Percentiles rank a stretch among this genome's conserved stretches.
Conservation (phyloP, 2,113 vertebrate genomes). For the Silurus glanis region DNA sequence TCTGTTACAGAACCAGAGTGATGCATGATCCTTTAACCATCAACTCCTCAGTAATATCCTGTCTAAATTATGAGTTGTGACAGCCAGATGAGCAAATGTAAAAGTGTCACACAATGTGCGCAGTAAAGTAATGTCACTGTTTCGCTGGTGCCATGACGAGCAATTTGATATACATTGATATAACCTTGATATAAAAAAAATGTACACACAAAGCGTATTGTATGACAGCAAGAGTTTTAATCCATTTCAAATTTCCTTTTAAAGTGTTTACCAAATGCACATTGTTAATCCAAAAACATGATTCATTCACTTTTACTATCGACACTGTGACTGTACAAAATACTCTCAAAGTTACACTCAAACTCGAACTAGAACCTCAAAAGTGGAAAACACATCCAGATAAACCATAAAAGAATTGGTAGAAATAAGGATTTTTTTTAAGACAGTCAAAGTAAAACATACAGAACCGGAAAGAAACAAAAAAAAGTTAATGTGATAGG, state of each 20-base stretch:
- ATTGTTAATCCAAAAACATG: not conserved
- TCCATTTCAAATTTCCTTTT: not conserved
- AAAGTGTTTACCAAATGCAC: not conserved
- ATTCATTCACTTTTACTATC: not conserved
- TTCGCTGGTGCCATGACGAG: not conserved
- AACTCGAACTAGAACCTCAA: not conserved
- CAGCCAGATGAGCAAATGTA: not conserved
- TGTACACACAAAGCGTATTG: not conserved
- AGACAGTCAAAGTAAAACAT: not conserved
- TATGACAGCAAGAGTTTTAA: not conserved
- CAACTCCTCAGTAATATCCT: not conserved
- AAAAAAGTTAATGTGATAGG: not conserved
- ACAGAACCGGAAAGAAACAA: not conserved
- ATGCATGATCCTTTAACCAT: not conserved
- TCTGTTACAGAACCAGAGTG: not conserved
- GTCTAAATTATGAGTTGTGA: not conserved
- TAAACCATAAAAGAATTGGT: slow-evolving; percentile 39
- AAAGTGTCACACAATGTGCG: not conserved
- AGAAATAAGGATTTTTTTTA: slow-evolving; percentile 49
- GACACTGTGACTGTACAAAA: not conserved
- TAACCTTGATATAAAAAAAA: not conserved
- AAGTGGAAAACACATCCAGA: not conserved
- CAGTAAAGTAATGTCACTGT: not conserved
- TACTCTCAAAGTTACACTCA: not conserved
- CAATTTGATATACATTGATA: not conserved